These are phyloP conservation scores for Sinocyclocheilus anshuiensis DNA, from an alignment of 2,113 vertebrate genomes.

Conservation along the genomic window DNA sequence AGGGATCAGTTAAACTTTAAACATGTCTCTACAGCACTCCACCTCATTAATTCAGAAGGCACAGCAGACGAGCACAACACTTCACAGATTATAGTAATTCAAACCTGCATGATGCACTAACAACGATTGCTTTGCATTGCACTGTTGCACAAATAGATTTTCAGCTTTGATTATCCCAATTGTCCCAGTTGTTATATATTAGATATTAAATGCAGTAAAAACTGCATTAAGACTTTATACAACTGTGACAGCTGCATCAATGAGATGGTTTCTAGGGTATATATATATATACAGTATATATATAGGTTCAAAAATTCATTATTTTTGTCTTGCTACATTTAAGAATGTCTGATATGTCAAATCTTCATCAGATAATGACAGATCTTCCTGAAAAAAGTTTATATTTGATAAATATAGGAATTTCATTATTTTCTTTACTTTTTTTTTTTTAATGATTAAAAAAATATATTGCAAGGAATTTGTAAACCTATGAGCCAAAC, in stretches of 20 bases:
- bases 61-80: not conserved
- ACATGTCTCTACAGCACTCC: slow-evolving; percentile 26
- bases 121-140: slow-evolving; percentile 23
- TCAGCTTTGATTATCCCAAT: not conserved
- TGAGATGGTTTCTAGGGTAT: not conserved
- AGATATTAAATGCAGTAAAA: not conserved
- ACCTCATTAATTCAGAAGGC: slow-evolving; percentile 12
- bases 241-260: not conserved
- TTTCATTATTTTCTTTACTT: not conserved
- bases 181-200: not conserved
- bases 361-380: not conserved
- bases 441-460: too few relatives aligned
- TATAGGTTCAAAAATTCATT: not conserved
- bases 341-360: not conserved
- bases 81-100: slow-evolving; percentile 31
- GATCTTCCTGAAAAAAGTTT: not conserved
- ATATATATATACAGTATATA: too few relatives aligned
- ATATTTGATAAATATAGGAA: not conserved
- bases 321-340: not conserved
- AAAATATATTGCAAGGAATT: too few relatives aligned
- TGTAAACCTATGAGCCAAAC: not conserved
- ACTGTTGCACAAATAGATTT: not conserved
- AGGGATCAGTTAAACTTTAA: slow-evolving; percentile 52
- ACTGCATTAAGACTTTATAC: not conserved
- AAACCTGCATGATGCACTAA: slow-evolving; percentile 6